Base-by-base conservation (phyloP, 2,888 invertebrate species). In the Drosophila testacea region DNA sequence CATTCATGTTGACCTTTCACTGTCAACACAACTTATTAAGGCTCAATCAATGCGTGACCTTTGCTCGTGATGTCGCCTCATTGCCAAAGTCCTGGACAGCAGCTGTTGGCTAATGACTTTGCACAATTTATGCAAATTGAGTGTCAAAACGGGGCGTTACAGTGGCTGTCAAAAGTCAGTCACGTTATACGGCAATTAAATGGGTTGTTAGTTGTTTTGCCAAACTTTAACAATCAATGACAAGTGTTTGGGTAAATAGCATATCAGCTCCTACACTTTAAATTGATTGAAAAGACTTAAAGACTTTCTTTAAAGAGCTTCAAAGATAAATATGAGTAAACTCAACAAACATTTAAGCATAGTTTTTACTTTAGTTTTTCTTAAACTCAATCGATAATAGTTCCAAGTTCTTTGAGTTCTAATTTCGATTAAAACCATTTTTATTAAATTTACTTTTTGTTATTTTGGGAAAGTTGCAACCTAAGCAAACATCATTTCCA, bases 91-190 rank as follows among this genome's bases (percentile, higher is more conserved):
- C 65, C 60, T 69, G 56, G 64, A 51, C 47, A 68, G 44, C 52
- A 63, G 16, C 57, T 55, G 51, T 51, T 60, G 52, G 41, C 56
- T 63, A 73, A 82, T 82, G 82, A 84, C 67, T 82, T 56, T 79
- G 82, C 79, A 69, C 54, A 77, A 71, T 85, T 67, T 83, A 85
- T 83, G 86, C 70, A 85, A 80, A 75, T 79, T 73, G 59, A 64
- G 72, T 70, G 81, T 70, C 69, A 69, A 63, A 56, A 48, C 13
- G 54, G 63, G 67, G 71, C 62, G 66, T 62, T 34, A 38, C 51
- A 38, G 44, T 44, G 46, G 50, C 59, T 54, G 72, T 61, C 54
- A 60, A 52, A 28, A 38, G 50, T 42, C 36, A 50, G 66, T 55
- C 70, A 67, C 54, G 46, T 79, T 67, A 70, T 51, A 69, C 9